A percentile compares a stretch with the other conserved stretches of the same genome.
Conservation (phyloP, 2,797 vertebrate species). For the Eleutherodactylus coqui region DNA sequence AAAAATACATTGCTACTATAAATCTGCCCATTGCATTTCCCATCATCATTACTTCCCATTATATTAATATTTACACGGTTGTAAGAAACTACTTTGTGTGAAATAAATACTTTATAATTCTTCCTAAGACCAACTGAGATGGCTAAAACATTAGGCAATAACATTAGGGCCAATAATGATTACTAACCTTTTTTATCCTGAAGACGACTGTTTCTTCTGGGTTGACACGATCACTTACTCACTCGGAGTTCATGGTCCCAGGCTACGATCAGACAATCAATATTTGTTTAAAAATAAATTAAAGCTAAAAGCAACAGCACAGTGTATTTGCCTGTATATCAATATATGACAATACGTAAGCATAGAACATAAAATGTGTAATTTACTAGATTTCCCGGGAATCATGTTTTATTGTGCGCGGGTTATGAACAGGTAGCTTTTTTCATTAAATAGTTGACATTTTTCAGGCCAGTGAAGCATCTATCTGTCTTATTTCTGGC, state of each 20-base stretch:
- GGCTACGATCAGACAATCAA: conserved; percentile 49
- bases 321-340: not conserved
- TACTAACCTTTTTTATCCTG: conserved; percentile 13
- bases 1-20: no score
- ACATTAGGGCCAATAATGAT: conserved; percentile 8
- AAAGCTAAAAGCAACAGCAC: not conserved
- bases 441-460: conserved; percentile 79
- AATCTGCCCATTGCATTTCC: no score
- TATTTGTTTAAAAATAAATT: conserved; percentile 47
- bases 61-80: not conserved
- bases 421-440: conserved; percentile 68
- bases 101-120: not conserved
- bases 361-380: not conserved
- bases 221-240: conserved; percentile 50
- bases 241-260: conserved; percentile 21
- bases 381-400: conserved; percentile 24
- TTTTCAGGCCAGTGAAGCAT: conserved; percentile 75
- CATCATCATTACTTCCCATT: not conserved
- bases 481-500: conserved; percentile 81
- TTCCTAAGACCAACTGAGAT: not conserved
- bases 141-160: not conserved
- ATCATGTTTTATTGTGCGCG: not conserved
- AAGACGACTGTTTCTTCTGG: conserved; percentile 7
- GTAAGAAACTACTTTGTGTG: no score
- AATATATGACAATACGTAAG: not conserved